Evolutionary conservation across 2,113 vertebrate genomes (phyloP).

Genomic region (Notarius quadriscutis): DNA sequence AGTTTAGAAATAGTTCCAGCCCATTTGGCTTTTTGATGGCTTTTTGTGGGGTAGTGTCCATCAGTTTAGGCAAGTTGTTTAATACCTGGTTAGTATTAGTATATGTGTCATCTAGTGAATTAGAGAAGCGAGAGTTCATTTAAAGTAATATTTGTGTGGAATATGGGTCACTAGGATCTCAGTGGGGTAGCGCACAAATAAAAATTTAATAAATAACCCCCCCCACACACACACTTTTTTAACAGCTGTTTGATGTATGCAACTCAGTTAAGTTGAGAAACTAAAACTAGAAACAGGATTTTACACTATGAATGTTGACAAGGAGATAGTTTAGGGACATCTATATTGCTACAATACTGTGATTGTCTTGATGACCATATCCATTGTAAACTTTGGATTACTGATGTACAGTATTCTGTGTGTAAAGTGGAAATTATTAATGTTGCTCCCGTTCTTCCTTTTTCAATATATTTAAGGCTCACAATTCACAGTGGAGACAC

Average conservation of each 20-base stretch:
- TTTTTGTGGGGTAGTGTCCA: too few relatives aligned
- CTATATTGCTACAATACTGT: background rate
- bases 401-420: background rate
- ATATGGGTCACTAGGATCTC: background rate
- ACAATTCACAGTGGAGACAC: slow-evolving; percentile 59
- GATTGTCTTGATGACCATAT: background rate
- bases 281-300: background rate
- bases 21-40: background rate
- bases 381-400: background rate
- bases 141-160: background rate
- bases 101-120: background rate
- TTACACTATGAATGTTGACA: background rate
- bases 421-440: background rate
- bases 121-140: background rate
- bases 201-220: background rate
- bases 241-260: background rate
- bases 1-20: background rate
- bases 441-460: background rate
- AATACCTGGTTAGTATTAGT: too few relatives aligned
- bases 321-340: background rate
- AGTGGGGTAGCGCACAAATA: too few relatives aligned
- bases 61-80: background rate
- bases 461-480: slow-evolving; percentile 51
- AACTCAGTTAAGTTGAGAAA: background rate
- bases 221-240: background rate